Evolutionary conservation across 2,797 vertebrate genomes (phyloP), one percentile per base, ranked within the genome.

Genomic region (Nyctalus aviator): DNA sequence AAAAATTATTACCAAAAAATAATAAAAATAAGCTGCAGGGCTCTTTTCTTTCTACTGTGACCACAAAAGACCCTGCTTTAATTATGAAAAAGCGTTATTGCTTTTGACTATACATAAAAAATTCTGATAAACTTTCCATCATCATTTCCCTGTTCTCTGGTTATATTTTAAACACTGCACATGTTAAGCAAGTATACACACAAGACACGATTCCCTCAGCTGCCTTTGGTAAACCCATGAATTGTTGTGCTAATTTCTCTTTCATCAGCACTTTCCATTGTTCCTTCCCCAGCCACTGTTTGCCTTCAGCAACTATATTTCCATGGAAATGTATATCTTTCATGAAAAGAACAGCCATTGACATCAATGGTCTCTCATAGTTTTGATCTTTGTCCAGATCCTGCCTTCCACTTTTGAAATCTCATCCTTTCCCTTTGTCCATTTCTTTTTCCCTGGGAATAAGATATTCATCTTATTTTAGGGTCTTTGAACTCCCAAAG

Each of bases 331-430:
- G 77, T 64, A 0, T 71, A 21, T 50, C 53, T 82, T 64, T 82
- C n/a, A 13, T 25, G 13, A 79, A 57, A 50, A 37, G 23, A 87
- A 76, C 23, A 57, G 48, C 14, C 77, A 25, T 25, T 57, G 84
- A 62, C 7, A 27, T 50, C 82, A 66, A 41, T 9, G 13, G 53
- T 37, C 27, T 44, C 20, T 78, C 30, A 15, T 21, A 18, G 11
- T 55, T 73, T 91, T 62, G 44, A 18, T 83, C 75, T 82, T 73
- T 64, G 73, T 68, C 20, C 12, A 10, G 27, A 13, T 59, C 32
- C 72, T 77, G n/a, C 50, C 50, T 94, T 94, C 35, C n/a, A 68
- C 68, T 21, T 66, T 69, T 87, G 48, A 89, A 73, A 94, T 91
- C 10, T 73, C 77, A 46, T 66, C 37, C 55, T 89, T 93, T 79